Evolutionary conservation across 2,113 vertebrate species (phyloP).

Genomic region (Ophthalmotilapia sp.): DNA sequence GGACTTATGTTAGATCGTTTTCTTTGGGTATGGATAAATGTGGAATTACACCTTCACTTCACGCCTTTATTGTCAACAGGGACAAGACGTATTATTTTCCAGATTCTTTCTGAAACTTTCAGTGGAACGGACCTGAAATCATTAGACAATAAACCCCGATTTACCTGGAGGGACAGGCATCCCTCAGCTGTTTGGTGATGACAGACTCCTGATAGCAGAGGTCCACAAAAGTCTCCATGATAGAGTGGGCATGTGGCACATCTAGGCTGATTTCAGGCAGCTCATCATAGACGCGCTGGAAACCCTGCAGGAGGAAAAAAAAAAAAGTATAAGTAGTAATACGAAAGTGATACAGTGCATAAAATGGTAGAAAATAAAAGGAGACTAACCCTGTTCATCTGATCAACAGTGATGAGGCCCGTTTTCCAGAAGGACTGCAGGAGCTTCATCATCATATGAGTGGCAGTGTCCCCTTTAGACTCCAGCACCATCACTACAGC

Average conservation of each 20-base stretch:
- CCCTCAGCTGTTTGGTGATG: slow-evolving; percentile 80
- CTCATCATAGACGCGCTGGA: slow-evolving; percentile 79
- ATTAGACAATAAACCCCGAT: not conserved
- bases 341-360: not conserved
- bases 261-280: slow-evolving; percentile 81
- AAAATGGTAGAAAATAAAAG: not conserved
- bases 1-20: not conserved
- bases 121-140: not conserved
- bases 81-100: not conserved
- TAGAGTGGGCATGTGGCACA: slow-evolving; percentile 75
- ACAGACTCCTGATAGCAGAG: slow-evolving; percentile 76
- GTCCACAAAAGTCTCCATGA: slow-evolving; percentile 82
- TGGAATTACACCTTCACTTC: not conserved
- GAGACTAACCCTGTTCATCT: slow-evolving; percentile 81
- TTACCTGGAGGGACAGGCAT: slow-evolving; percentile 79
- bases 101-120: not conserved
- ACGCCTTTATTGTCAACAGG: not conserved
- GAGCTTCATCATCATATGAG: slow-evolving; percentile 77
- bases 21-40: not conserved
- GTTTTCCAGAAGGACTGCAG: slow-evolving; percentile 81
- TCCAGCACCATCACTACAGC: slow-evolving; percentile 83
- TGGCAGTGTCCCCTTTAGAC: slow-evolving; percentile 72
- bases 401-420: slow-evolving; percentile 83
- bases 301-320: slow-evolving; percentile 63
- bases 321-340: not conserved